A percentile compares a stretch with the other conserved stretches of the same genome.
These are phyloP conservation scores for Macrosteles quadrilineatus DNA, from an alignment of 1,140 invertebrate species.

Conservation along the genomic window DNA sequence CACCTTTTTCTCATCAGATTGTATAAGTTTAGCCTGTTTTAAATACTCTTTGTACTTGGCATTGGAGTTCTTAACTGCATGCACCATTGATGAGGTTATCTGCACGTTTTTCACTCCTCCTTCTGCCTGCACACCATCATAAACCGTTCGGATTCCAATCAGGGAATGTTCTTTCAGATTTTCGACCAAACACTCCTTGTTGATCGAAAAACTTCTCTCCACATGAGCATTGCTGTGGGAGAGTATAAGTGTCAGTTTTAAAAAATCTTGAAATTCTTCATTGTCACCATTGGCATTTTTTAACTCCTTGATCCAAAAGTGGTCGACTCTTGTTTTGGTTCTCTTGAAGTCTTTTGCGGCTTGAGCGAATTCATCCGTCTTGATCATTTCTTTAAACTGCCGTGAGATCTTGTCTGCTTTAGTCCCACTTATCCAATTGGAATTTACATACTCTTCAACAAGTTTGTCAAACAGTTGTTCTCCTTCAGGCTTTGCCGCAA, in stretches of 20 bases:
- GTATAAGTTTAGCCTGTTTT: neutral
- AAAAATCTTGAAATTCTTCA: constrained; percentile 23
- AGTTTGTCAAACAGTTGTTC: neutral
- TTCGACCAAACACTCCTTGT: too few relatives aligned
- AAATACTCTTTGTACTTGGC: neutral
- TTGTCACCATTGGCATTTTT: too few relatives aligned
- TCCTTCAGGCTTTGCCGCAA: neutral
- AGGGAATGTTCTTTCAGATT: constrained; percentile 38
- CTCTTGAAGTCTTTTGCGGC: neutral
- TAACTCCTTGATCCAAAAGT: constrained; percentile 32
- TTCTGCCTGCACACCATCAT: too few relatives aligned
- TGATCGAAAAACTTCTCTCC: too few relatives aligned
- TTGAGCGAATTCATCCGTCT: neutral
- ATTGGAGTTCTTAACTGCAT: constrained; percentile 24
- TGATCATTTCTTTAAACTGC: neutral
- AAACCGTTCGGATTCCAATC: constrained; percentile 38
- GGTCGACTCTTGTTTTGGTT: neutral
- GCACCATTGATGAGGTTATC: constrained; percentile 23
- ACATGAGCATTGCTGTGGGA: constrained; percentile 38
- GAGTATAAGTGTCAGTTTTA: constrained; percentile 21
- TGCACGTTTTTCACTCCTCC: constrained; percentile 19
- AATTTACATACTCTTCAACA: neutral
- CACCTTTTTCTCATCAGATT: neutral
- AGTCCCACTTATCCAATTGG: neutral
- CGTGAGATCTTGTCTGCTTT: neutral